Percentiles rank a stretch among this genome's conserved stretches.
Evolutionary conservation across 2,888 invertebrate species (phyloP).

Genomic region (Cyclophora punctaria): DNA sequence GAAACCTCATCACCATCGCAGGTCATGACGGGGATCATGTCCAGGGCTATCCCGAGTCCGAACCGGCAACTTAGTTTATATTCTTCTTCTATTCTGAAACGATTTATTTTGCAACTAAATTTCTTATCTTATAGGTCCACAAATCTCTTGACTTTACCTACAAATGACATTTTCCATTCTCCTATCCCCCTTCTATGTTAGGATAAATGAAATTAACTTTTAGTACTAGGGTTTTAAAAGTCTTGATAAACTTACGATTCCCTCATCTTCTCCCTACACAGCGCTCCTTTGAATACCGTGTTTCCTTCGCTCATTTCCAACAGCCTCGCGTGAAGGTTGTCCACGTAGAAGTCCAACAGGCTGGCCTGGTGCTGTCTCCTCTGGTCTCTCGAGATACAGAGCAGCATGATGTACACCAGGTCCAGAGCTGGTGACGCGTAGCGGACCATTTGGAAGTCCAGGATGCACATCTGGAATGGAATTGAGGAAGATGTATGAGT

Average conservation of each 20-base stretch:
- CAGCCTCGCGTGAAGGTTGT: conserved; percentile 73
- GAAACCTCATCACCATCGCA: conserved; percentile 77
- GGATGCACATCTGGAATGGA: conserved; percentile 75
- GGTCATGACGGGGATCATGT: conserved; percentile 82
- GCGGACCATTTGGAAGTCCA: conserved; percentile 82
- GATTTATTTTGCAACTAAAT: no score
- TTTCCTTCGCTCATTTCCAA: conserved; percentile 68
- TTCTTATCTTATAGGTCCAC: no score
- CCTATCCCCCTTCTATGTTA: no score
- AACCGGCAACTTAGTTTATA: conserved; percentile 78
- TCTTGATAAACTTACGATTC: conserved; percentile 61
- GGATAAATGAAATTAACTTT: no score
- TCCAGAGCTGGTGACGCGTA: conserved; percentile 82
- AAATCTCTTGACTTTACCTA: no score
- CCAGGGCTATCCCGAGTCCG: conserved; percentile 80
- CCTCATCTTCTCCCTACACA: conserved; percentile 68
- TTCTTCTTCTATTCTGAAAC: conserved; percentile 75
- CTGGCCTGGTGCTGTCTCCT: conserved; percentile 73
- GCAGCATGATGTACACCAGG: conserved; percentile 78
- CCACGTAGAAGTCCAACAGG: conserved; percentile 76
- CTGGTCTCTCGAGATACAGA: conserved; percentile 78
- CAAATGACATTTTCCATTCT: no score
- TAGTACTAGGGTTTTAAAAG: not conserved
- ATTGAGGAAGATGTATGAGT: no score
- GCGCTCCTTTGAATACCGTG: conserved; percentile 44